Conservation (phyloP, 2,113 vertebrate species). For the Hemiscyllium ocellatum region DNA sequence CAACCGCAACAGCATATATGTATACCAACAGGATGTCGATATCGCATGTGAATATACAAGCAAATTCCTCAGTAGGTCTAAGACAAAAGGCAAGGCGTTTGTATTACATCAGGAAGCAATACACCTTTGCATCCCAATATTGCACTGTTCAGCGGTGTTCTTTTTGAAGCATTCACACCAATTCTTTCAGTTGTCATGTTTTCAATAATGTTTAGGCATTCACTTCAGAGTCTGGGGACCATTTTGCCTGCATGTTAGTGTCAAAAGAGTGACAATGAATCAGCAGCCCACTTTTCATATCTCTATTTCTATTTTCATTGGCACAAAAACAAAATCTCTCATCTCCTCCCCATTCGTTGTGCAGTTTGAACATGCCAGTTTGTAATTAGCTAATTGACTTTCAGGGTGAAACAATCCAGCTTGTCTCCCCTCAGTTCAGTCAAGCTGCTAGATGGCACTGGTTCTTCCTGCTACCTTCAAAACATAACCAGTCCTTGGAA, state of each 20-base stretch:
- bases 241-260: neutral
- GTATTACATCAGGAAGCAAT: neutral
- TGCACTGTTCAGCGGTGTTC: conserved; percentile 8
- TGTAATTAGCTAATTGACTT: neutral
- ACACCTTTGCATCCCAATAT: neutral
- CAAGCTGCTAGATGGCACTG: neutral
- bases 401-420: neutral
- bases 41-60: conserved; percentile 61
- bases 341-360: neutral
- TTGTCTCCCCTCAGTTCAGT: no score
- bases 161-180: neutral
- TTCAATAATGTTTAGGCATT: neutral
- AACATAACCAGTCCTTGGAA: neutral
- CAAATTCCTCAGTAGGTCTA: conserved; percentile 50
- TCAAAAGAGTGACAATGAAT: neutral
- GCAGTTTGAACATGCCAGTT: neutral
- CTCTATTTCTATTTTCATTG: neutral
- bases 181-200: neutral
- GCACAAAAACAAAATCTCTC: neutral
- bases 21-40: conserved; percentile 74
- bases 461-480: neutral
- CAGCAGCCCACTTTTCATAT: neutral
- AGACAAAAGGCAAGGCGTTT: conserved; percentile 65
- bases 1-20: conserved; percentile 62
- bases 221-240: neutral